Conservation (phyloP, 2,888 invertebrate species). For the Leptinotarsa haldemani region DNA sequence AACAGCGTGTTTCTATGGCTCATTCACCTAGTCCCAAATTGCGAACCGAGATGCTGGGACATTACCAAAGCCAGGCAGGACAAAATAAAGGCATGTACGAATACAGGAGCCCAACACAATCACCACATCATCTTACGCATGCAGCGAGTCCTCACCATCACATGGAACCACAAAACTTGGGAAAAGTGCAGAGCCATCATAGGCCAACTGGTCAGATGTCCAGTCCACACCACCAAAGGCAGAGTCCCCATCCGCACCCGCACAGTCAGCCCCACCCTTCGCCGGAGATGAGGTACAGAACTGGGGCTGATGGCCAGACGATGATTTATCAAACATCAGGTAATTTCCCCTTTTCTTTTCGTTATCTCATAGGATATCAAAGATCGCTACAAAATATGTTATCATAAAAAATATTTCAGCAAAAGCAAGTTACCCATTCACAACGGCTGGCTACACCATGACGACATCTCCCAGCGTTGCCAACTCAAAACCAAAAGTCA, state of each 20-base stretch:
- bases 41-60: slow-evolving; percentile 68
- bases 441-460: slow-evolving; percentile 67
- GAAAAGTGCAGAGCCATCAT: slow-evolving; percentile 53
- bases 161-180: slow-evolving; percentile 60
- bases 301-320: slow-evolving; percentile 58
- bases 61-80: slow-evolving; percentile 69
- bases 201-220: slow-evolving; percentile 60
- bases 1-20: slow-evolving; percentile 67
- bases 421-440: slow-evolving; percentile 63
- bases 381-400: too few relatives aligned
- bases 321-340: slow-evolving; percentile 59
- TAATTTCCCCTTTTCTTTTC: slow-evolving; percentile 17
- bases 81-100: slow-evolving; percentile 58
- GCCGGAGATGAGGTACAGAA: slow-evolving; percentile 61
- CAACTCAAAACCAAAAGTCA: slow-evolving; percentile 75
- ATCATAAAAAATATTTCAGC: slow-evolving; percentile 28
- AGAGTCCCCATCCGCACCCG: slow-evolving; percentile 64
- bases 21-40: slow-evolving; percentile 72
- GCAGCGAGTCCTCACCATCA: slow-evolving; percentile 60
- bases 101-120: slow-evolving; percentile 66
- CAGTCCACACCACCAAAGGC: slow-evolving; percentile 67
- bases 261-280: slow-evolving; percentile 61
- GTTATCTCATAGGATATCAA: too few relatives aligned
- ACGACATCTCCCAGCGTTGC: slow-evolving; percentile 67
- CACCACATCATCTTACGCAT: slow-evolving; percentile 64